Percentiles rank a stretch among this genome's conserved stretches.
Conservation (phyloP, 2,113 vertebrate species). For the Callipepla californica region DNA sequence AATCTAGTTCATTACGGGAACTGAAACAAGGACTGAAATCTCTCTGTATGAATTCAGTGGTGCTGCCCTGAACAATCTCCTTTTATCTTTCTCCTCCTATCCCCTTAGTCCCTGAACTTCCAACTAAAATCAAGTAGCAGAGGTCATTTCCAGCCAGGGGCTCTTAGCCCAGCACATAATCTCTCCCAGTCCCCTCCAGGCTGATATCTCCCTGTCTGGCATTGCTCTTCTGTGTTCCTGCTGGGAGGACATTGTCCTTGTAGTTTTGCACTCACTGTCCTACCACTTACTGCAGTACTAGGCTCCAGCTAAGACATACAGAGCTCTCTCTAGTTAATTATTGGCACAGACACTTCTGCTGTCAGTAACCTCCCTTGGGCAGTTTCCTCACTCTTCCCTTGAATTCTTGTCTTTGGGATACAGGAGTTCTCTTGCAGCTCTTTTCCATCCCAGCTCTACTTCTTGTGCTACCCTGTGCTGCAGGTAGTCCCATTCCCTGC, state of each 20-base stretch:
- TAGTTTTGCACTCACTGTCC: neutral
- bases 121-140: neutral
- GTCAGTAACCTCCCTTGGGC: neutral
- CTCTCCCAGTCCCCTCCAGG: neutral
- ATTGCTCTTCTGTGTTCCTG: neutral
- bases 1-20: fast-evolving
- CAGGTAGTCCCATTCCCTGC: neutral
- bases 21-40: neutral
- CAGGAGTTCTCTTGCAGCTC: neutral
- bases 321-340: neutral
- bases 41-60: neutral
- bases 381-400: neutral
- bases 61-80: neutral
- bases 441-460: neutral
- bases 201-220: neutral
- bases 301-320: neutral
- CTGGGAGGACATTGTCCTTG: neutral
- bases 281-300: neutral
- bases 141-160: fast-evolving
- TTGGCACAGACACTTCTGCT: neutral
- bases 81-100: neutral
- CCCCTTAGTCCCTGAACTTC: neutral
- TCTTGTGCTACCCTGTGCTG: neutral
- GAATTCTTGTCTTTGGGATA: neutral
- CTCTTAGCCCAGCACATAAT: neutral